Conservation (phyloP, 1,140 invertebrate genomes). For the Dreissena rostriformis region DNA sequence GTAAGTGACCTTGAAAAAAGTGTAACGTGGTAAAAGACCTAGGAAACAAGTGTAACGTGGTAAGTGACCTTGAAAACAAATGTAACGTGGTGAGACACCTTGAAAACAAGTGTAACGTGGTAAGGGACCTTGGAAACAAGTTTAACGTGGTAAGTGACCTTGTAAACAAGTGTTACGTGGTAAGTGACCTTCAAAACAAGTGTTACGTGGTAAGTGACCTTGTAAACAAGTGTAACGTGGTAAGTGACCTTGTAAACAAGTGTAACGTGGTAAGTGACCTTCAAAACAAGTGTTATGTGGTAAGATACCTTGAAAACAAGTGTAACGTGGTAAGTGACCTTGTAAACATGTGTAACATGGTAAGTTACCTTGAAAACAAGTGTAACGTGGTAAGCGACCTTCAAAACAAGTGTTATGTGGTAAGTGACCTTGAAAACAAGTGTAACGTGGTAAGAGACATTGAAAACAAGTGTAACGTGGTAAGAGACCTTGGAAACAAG, state of each 20-base stretch:
- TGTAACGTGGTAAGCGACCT: too few relatives aligned
- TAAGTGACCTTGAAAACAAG: conserved; percentile 30
- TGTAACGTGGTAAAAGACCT: conserved; percentile 34
- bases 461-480: conserved; percentile 33
- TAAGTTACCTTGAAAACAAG: conserved; percentile 32
- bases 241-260: conserved; percentile 27
- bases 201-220: conserved; percentile 36
- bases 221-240: conserved; percentile 30
- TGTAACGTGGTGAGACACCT: conserved; percentile 39
- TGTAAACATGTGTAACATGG: too few relatives aligned
- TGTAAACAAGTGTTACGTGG: conserved; percentile 33
- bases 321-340: conserved; percentile 51
- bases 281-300: too few relatives aligned
- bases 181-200: too few relatives aligned
- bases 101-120: conserved; percentile 33
- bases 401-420: too few relatives aligned
- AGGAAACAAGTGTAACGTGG: conserved; percentile 33
- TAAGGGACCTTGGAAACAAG: conserved; percentile 27
- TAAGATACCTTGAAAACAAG: conserved; percentile 32
- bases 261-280: too few relatives aligned
- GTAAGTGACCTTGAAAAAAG: conserved; percentile 32
- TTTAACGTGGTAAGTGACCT: conserved; percentile 31
- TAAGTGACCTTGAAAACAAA: too few relatives aligned
- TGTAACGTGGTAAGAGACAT: conserved; percentile 33
- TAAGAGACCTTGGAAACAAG: conserved; percentile 27